A percentile compares a stretch with the other conserved stretches of the same genome.
Conservation (phyloP, 2,797 vertebrate species). For the Danionella dracula region DNA sequence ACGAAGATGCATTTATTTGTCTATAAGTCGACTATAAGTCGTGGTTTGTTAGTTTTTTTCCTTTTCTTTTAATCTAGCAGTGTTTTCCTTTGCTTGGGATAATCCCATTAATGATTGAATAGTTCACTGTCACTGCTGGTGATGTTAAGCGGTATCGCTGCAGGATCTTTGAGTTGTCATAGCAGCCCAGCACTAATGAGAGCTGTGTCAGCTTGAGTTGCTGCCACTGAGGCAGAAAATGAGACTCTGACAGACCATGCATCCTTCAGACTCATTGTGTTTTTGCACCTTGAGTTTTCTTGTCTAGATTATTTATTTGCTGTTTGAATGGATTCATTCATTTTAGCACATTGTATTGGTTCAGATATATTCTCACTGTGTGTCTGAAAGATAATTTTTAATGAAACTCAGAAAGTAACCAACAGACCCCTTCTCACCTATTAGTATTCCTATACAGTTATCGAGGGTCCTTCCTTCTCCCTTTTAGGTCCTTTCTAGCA, state of each 20-base stretch:
- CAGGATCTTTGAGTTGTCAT: constrained; percentile 22
- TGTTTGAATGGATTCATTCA: background rate
- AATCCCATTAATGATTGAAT: background rate
- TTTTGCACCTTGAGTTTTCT: background rate
- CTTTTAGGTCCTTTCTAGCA: too few relatives aligned
- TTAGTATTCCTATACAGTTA: too few relatives aligned
- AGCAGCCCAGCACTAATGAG: constrained; percentile 22
- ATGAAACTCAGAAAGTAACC: too few relatives aligned
- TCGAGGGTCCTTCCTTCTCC: too few relatives aligned
- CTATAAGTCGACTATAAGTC: too few relatives aligned
- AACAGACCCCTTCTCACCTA: too few relatives aligned
- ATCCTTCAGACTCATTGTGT: background rate
- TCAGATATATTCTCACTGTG: too few relatives aligned
- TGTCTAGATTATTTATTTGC: background rate
- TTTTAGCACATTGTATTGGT: too few relatives aligned
- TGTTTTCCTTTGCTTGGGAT: background rate
- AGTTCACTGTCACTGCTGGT: background rate
- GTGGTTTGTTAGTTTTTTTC: too few relatives aligned
- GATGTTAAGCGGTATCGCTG: constrained; percentile 6
- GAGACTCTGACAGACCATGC: background rate
- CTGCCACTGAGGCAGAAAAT: constrained; percentile 11
- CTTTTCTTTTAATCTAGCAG: background rate
- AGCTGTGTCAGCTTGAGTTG: constrained; percentile 9
- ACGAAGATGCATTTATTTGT: too few relatives aligned
- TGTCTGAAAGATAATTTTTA: too few relatives aligned